Base-by-base conservation (phyloP, 2,888 invertebrate genomes). In the Diplazon laetatorius region DNA sequence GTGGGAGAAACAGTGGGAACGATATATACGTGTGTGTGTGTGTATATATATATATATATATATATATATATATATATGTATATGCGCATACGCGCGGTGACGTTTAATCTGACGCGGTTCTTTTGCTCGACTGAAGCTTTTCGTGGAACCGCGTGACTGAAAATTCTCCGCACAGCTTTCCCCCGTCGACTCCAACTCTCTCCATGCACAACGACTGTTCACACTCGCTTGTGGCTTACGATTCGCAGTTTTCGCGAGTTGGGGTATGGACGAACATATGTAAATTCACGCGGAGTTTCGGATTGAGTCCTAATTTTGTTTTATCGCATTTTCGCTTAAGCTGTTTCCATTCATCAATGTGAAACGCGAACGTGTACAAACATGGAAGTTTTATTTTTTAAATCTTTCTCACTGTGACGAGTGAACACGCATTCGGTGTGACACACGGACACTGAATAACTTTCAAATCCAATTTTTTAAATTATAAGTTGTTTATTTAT, bases 51-150 rank as follows among this genome's bases (percentile, higher is more conserved):
- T n/a, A n/a, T n/a, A n/a, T n/a, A n/a, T n/a, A n/a, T n/a, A n/a
- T n/a, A n/a, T n/a, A n/a, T n/a, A n/a, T n/a, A n/a, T n/a, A n/a
- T n/a, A n/a, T n/a, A n/a, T n/a, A n/a, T n/a, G n/a, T n/a, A n/a
- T 20, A 14, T 25, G 55, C 42, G 50, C 52, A 70, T 74, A 71
- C 68, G 68, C 68, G 68, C 72, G 72, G 76, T 55, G 73, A 80
- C 76, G 78, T 82, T 82, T 82, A 82, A 82, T 82, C 80, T 71
- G 70, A 60, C 52, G 77, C 46, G 77, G 76, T 80, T 80, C 79
- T 79, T 72, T 77, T 73, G 73, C 76, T 76, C 57, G 66, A 70
- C 70, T 78, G 71, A 76, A 76, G 76, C 78, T 62, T 71, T n/a
- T 63, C 77, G 66, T 73, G 78, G 44, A 69, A 69, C 77, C 70